These are phyloP conservation scores for Parazoanthus swiftii DNA, from an alignment of 92 coral and sea anemone species.

Conservation along the genomic window DNA sequence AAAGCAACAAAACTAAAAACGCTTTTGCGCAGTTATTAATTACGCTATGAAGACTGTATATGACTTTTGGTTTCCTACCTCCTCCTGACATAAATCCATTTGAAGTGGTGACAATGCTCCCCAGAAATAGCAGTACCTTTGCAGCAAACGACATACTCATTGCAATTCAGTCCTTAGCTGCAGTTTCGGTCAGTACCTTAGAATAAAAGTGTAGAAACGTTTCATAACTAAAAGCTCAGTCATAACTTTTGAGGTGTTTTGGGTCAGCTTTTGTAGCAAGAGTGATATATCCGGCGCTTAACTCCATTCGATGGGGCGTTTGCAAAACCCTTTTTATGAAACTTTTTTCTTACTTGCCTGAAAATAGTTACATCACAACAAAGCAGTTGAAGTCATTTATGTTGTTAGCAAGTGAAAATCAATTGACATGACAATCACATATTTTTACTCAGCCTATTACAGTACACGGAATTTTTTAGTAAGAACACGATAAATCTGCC, in stretches of 20 bases:
- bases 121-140: background rate
- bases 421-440: background rate
- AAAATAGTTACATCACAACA: too few species aligned
- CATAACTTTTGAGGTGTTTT: background rate
- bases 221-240: background rate
- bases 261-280: background rate
- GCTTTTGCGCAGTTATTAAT: background rate
- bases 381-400: background rate
- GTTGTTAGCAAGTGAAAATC: background rate
- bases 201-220: too few species aligned
- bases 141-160: background rate
- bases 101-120: slow-evolving; percentile 2
- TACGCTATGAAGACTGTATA: background rate
- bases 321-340: background rate
- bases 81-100: slow-evolving; percentile 24
- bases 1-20: too few species aligned
- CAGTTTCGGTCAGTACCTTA: background rate
- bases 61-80: background rate
- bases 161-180: background rate
- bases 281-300: background rate
- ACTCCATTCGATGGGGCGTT: background rate
- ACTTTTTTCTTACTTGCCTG: background rate
- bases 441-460: background rate
- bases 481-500: too few species aligned
- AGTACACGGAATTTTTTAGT: too few species aligned